Evolutionary conservation across 2,888 invertebrate species (phyloP).

Genomic region (Myopa testacea): DNA sequence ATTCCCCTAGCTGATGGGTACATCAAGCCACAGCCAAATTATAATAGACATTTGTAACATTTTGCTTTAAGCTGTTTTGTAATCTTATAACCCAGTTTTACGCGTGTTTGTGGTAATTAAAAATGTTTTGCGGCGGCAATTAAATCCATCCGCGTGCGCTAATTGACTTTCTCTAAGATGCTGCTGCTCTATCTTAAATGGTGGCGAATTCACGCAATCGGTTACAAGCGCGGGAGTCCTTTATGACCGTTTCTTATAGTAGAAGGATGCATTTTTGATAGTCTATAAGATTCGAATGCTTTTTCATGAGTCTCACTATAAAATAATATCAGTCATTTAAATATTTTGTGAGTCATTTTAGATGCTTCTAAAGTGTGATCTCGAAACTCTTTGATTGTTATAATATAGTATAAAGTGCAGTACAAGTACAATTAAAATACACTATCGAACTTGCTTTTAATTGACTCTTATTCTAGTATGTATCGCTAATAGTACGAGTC

Average conservation of each 20-base stretch:
- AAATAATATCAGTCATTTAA: not conserved
- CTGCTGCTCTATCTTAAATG: not conserved
- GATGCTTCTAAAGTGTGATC: too few species aligned
- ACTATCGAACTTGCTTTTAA: too few species aligned
- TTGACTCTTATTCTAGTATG: too few species aligned
- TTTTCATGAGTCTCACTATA: not conserved
- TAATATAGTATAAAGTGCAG: too few species aligned
- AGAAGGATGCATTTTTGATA: too few species aligned
- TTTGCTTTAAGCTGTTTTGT: constrained; percentile 46
- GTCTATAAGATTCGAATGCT: not conserved
- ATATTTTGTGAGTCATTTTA: not conserved
- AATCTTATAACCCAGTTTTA: constrained; percentile 58
- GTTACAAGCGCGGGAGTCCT: not conserved
- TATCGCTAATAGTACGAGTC: too few species aligned
- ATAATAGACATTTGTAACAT: constrained; percentile 9
- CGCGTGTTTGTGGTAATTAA: constrained; percentile 46
- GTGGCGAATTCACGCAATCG: too few species aligned
- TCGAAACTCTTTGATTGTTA: too few species aligned
- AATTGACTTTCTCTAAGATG: constrained; percentile 20
- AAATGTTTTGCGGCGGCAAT: constrained; percentile 42
- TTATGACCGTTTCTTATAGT: not conserved
- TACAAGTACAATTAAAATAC: too few species aligned
- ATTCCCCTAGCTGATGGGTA: not conserved
- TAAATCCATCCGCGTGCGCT: constrained; percentile 34
- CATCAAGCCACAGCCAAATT: constrained; percentile 17